Conservation (phyloP, 2,797 vertebrate genomes). For the Rhinophrynus dorsalis region DNA sequence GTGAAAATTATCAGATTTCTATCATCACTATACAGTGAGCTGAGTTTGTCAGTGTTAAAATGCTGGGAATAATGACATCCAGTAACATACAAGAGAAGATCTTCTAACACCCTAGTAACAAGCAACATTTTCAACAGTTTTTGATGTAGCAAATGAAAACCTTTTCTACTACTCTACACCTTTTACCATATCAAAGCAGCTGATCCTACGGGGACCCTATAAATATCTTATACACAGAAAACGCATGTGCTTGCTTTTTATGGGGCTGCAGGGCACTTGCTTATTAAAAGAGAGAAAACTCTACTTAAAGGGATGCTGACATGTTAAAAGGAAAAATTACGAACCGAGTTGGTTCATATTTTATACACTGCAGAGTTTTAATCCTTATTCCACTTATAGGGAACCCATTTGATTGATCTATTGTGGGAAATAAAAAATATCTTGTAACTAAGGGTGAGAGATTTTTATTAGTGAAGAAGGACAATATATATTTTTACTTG, state of each 20-base stretch:
- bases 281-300: conserved; percentile 18
- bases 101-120: neutral
- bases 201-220: conserved; percentile 7
- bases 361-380: conserved; percentile 8
- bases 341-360: conserved; percentile 29
- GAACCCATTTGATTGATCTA: neutral
- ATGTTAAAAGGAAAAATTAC: conserved; percentile 15
- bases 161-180: neutral
- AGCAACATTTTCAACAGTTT: neutral
- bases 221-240: conserved; percentile 23
- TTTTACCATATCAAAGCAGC: conserved; percentile 17
- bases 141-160: neutral
- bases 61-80: no score
- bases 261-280: conserved; percentile 4
- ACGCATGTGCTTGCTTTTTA: conserved; percentile 4
- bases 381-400: neutral
- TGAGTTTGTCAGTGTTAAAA: no score
- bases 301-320: conserved; percentile 30
- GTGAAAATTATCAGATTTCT: no score
- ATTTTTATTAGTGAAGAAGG: neutral
- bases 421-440: neutral
- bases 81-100: neutral
- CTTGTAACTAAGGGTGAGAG: neutral
- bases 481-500: no score
- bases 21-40: no score